Percentiles rank a stretch among this genome's conserved stretches.
Evolutionary conservation across 1,140 invertebrate species (phyloP).

Genomic region (Apis cerana): DNA sequence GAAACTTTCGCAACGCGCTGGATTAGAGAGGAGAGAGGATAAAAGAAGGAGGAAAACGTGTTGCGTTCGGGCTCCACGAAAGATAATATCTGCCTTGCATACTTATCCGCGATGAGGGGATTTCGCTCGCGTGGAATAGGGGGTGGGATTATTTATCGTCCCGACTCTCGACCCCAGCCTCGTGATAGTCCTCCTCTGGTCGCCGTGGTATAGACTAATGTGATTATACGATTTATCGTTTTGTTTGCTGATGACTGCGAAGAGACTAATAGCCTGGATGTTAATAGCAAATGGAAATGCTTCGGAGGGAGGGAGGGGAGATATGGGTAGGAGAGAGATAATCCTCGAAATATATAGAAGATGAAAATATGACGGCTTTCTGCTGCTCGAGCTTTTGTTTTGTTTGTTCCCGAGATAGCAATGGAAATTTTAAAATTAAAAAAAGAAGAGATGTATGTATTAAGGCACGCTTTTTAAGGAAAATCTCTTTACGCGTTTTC

Average conservation of each 20-base stretch:
- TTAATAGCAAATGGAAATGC: neutral
- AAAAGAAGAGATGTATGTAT: neutral
- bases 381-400: too few relatives aligned
- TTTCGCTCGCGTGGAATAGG: neutral
- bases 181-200: neutral
- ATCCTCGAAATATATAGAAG: neutral
- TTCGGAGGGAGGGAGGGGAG: neutral
- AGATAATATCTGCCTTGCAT: slow-evolving; percentile 34
- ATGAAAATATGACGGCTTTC: neutral
- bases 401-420: neutral
- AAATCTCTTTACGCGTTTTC: neutral
- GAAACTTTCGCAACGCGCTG: slow-evolving; percentile 33
- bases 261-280: slow-evolving; percentile 11
- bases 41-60: neutral
- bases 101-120: slow-evolving; percentile 30
- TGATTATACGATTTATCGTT: slow-evolving; percentile 45
- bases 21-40: slow-evolving; percentile 7
- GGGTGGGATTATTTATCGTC: slow-evolving; percentile 35
- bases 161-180: neutral
- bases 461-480: neutral
- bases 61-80: neutral
- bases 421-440: neutral
- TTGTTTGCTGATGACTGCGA: slow-evolving; percentile 33
- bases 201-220: neutral
- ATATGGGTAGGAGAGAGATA: neutral